A percentile compares a stretch with the other conserved stretches of the same genome.
phyloP scores from a whole-genome alignment of 2,888 invertebrate genomes.

The Chrysolina haemoptera region DNA sequence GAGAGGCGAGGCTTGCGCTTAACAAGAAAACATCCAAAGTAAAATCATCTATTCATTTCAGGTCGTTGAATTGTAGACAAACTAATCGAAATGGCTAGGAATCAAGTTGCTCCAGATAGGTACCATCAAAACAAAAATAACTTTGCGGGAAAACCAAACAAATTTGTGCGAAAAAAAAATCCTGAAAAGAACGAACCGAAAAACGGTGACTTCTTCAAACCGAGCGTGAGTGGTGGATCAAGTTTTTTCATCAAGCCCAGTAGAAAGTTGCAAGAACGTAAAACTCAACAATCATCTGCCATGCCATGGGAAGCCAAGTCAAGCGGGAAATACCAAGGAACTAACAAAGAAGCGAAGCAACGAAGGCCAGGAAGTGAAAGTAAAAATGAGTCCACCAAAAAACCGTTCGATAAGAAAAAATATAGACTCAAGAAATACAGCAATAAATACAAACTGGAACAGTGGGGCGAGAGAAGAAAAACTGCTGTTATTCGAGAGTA shows the following conservation, averaged over 20 bases:
- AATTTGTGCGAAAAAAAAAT: neutral
- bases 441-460: conserved; percentile 78
- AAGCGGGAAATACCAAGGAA: neutral
- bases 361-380: conserved; percentile 14
- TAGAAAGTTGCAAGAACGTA: neutral
- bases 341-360: conserved; percentile 20
- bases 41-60: conserved; percentile 31
- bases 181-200: conserved; percentile 31
- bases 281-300: neutral
- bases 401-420: conserved; percentile 78
- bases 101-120: conserved; percentile 39
- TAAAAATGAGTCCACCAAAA: conserved; percentile 65
- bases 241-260: conserved; percentile 36
- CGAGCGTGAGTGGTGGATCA: conserved; percentile 31
- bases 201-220: conserved; percentile 27
- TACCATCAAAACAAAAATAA: conserved; percentile 38
- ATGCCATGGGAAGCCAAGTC: neutral
- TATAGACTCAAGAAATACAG: conserved; percentile 80
- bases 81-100: conserved; percentile 40
- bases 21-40: neutral
- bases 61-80: conserved; percentile 31
- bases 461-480: conserved; percentile 79
- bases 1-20: neutral
- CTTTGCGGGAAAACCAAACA: conserved; percentile 41
- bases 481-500: conserved; percentile 74